phyloP scores from a whole-genome alignment of 1,140 invertebrate species.

The Aphelenchoides fujianensis region DNA sequence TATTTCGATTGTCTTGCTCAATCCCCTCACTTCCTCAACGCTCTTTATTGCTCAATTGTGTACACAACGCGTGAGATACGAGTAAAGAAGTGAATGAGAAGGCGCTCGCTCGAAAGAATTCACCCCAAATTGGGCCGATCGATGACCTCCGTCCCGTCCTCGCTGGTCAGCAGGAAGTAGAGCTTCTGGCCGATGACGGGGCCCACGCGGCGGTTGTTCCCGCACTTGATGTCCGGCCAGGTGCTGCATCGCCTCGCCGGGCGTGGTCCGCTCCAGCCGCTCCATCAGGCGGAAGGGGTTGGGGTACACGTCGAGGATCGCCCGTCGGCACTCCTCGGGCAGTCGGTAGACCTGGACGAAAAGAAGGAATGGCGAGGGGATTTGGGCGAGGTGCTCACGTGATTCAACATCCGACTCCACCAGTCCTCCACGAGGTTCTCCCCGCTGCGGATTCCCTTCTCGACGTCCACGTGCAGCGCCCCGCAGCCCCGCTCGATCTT shows the following conservation, averaged over 20 bases:
- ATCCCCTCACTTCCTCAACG: background rate
- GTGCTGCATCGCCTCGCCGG: conserved; percentile 48
- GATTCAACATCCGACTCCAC: conserved; percentile 46
- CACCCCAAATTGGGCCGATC: conserved; percentile 23
- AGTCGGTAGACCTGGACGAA: too few relatives aligned
- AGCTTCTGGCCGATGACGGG: conserved; percentile 49
- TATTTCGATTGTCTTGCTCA: conserved; percentile 4
- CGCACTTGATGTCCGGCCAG: conserved; percentile 33
- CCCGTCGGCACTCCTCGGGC: conserved; percentile 42
- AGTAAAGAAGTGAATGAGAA: conserved; percentile 12
- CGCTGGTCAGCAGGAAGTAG: conserved; percentile 42
- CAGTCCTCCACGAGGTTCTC: conserved; percentile 40
- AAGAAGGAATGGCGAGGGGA: too few relatives aligned
- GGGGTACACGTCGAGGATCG: conserved; percentile 38
- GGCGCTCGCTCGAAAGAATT: background rate
- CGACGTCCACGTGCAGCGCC: conserved; percentile 11
- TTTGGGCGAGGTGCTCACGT: too few relatives aligned
- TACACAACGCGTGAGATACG: background rate
- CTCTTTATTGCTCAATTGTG: background rate
- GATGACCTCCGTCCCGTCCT: conserved; percentile 43
- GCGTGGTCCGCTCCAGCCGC: conserved; percentile 10
- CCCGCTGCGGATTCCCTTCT: conserved; percentile 50
- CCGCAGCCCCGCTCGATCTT: conserved; percentile 29
- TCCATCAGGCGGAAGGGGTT: conserved; percentile 44
- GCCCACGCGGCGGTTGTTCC: conserved; percentile 33